Conservation (phyloP, 2,888 invertebrate genomes). For the Suillia variegata region DNA sequence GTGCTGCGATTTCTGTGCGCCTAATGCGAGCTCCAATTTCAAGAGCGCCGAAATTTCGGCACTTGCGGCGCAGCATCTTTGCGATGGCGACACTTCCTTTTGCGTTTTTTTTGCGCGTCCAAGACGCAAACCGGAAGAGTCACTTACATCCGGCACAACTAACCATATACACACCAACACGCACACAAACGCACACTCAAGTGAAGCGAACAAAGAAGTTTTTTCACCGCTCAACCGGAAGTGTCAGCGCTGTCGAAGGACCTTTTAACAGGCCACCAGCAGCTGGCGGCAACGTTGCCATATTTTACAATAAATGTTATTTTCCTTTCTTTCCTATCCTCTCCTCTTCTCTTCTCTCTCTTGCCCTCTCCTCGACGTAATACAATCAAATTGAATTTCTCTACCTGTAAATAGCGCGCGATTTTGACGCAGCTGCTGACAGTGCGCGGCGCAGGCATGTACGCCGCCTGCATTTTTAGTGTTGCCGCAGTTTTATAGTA, state of each 20-base stretch:
- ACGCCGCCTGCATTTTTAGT: too few species aligned
- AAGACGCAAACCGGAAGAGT: background rate
- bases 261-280: slow-evolving; percentile 33
- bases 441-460: too few species aligned
- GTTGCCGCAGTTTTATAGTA: too few species aligned
- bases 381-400: background rate
- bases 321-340: too few species aligned
- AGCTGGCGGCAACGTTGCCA: background rate
- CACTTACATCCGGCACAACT: background rate
- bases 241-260: slow-evolving; percentile 38
- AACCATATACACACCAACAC: background rate
- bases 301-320: too few species aligned
- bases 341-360: background rate
- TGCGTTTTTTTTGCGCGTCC: background rate
- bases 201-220: too few species aligned
- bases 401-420: background rate
- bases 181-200: background rate
- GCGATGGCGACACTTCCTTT: background rate
- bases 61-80: slow-evolving; percentile 5
- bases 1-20: slow-evolving; percentile 23
- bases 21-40: slow-evolving; percentile 34
- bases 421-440: too few species aligned
- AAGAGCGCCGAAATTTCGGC: slow-evolving; percentile 33
- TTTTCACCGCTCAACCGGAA: slow-evolving; percentile 31
- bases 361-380: background rate